Evolutionary conservation across 2,888 invertebrate genomes (phyloP), one percentile per base, ranked within the genome.

Genomic region (Neuroscelio doddi): DNA sequence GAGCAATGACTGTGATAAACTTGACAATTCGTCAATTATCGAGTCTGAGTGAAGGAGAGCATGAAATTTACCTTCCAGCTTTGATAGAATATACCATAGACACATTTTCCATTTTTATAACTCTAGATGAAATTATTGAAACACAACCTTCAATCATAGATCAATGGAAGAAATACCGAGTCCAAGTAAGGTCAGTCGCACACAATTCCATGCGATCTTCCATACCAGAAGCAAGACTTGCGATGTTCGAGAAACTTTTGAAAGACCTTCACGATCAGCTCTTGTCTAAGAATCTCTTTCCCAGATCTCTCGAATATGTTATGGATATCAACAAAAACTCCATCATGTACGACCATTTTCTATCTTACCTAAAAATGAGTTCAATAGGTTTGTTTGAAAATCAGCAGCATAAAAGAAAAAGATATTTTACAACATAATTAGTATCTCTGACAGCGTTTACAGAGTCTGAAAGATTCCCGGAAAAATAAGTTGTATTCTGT

Each of bases 131-230:
- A 75, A 84, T 92, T 14, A 84, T 92, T 27, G 86, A 86, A 38
- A 85, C 85, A 46, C 89, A 89, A 61, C 84, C 86, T 0, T 82
- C 87, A 0, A 86, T 91, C 41, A 86, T 88, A 49, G 85, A 90
- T 76, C 92, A 93, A 79, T 96, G 95, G 95, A 88, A 88, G 49
- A 87, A 90, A 21, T 96, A 94, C 78, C 89, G 91, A 77, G 89
- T 93, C 83, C 90, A 90, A 78, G 86, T 96, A 0, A 90, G 90
- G 70, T 89, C 90, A 24, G 88, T 92, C 24, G 86, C 89, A 52
- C 89, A 90, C 68, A 90, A 90, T 79, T 88, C 90, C 24, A 82
- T 87, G 26, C 87, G 88, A 79, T 88, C 91, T 76, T 86, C 88
- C 61, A 82, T 91, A 44, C 83, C 88, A 42, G 85, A 88, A 71